Conservation (phyloP, 1,140 invertebrate genomes). For the Zaprionus taronus region DNA sequence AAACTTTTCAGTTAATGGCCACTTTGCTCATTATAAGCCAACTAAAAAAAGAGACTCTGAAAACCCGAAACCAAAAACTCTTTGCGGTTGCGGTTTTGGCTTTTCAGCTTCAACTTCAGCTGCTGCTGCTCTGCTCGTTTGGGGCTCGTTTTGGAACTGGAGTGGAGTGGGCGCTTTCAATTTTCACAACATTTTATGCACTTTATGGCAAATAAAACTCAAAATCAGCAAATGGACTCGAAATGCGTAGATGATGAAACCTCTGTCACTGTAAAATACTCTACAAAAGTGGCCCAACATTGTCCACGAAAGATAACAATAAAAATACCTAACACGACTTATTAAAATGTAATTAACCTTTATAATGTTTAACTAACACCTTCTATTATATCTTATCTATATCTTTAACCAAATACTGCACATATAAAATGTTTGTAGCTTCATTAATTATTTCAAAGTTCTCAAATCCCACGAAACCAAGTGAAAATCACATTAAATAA, state of each 20-base stretch:
- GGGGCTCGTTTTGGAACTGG: constrained; percentile 18
- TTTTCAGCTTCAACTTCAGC: constrained; percentile 23
- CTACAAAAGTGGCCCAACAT: background rate
- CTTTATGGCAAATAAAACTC: constrained; percentile 48
- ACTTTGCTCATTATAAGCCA: constrained; percentile 79
- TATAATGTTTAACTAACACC: background rate
- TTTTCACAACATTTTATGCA: constrained; percentile 67
- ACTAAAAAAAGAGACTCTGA: constrained; percentile 60
- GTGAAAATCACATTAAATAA: constrained; percentile 29
- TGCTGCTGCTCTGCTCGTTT: constrained; percentile 11
- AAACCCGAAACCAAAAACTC: constrained; percentile 52
- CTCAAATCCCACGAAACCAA: background rate
- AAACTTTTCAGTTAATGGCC: constrained; percentile 76
- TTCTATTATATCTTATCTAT: too few relatives aligned
- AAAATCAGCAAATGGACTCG: background rate
- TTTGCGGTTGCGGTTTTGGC: constrained; percentile 65
- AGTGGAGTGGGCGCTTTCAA: constrained; percentile 58
- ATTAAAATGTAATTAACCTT: too few relatives aligned
- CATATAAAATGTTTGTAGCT: too few relatives aligned
- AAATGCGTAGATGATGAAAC: background rate
- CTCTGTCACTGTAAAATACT: background rate
- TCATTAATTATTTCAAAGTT: background rate
- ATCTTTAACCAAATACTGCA: too few relatives aligned
- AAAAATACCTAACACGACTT: background rate
- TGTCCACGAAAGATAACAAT: too few relatives aligned